phyloP scores from a whole-genome alignment of 2,797 vertebrate genomes.

The Stomatorhinus walkeri region DNA sequence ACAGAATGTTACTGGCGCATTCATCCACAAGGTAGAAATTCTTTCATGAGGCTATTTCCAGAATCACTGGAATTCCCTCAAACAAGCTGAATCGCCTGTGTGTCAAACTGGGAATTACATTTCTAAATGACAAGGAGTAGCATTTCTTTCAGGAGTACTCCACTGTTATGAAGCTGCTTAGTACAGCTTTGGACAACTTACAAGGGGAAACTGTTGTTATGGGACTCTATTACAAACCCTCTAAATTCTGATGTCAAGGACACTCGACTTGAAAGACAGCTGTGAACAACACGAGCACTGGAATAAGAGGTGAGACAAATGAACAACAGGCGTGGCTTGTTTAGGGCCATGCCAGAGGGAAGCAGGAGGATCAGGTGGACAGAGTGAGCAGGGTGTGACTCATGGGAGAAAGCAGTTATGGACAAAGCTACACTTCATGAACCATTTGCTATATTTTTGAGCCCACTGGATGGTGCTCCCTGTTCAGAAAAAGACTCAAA shows the following conservation, averaged over 20 bases:
- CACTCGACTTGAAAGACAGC: not conserved
- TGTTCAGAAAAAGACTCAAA: not conserved
- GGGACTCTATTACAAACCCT: not conserved
- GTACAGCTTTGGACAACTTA: not conserved
- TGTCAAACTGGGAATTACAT: too few relatives aligned
- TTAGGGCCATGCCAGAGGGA: too few relatives aligned
- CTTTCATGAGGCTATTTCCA: not conserved
- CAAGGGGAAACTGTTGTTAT: not conserved
- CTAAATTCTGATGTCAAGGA: not conserved
- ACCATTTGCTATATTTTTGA: not conserved
- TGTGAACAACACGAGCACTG: too few relatives aligned
- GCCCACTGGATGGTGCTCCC: not conserved
- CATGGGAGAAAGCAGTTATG: not conserved
- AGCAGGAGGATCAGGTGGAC: too few relatives aligned
- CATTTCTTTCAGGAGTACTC: not conserved
- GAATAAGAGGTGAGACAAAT: too few relatives aligned
- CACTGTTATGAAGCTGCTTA: not conserved
- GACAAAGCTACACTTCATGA: not conserved
- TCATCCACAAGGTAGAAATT: not conserved
- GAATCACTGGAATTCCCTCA: too few relatives aligned
- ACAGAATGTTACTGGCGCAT: not conserved
- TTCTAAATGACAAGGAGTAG: too few relatives aligned
- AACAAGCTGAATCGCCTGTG: too few relatives aligned
- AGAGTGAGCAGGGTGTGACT: too few relatives aligned
- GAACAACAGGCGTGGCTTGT: too few relatives aligned